Percentiles rank a stretch among this genome's conserved stretches.
phyloP scores from a whole-genome alignment of 2,797 vertebrate species.

The Eleutherodactylus coqui region DNA sequence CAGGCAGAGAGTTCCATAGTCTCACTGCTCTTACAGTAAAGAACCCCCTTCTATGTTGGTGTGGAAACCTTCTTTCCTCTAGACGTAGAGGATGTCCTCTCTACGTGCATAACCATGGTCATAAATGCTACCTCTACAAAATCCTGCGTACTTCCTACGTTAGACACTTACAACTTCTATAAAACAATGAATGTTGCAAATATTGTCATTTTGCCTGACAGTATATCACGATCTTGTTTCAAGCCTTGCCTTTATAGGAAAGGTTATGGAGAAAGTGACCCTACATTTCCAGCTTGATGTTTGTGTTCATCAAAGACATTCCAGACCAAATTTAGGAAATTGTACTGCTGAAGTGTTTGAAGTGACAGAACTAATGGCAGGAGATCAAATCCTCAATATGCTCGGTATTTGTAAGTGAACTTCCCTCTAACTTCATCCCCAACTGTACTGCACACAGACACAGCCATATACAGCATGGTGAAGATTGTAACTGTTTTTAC shows the following conservation, averaged over 20 bases:
- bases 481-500: neutral
- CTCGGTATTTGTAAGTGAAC: neutral
- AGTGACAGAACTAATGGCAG: neutral
- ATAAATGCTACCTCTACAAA: neutral
- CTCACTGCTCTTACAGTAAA: too few species aligned
- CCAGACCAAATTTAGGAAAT: neutral
- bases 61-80: too few species aligned
- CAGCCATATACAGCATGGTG: neutral
- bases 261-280: neutral
- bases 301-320: neutral
- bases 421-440: neutral
- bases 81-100: too few species aligned
- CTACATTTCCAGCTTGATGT: neutral
- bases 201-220: neutral
- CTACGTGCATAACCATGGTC: too few species aligned
- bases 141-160: neutral
- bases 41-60: too few species aligned
- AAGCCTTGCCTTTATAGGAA: constrained; percentile 1
- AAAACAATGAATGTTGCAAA: neutral
- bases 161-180: neutral
- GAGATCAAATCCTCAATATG: neutral
- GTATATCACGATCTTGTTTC: neutral
- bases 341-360: neutral
- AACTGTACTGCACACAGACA: neutral
- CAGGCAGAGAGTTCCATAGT: too few species aligned